Evolutionary conservation across 1,140 invertebrate genomes (phyloP), one percentile per base, ranked within the genome.

Genomic region (Drosophila azteca): DNA sequence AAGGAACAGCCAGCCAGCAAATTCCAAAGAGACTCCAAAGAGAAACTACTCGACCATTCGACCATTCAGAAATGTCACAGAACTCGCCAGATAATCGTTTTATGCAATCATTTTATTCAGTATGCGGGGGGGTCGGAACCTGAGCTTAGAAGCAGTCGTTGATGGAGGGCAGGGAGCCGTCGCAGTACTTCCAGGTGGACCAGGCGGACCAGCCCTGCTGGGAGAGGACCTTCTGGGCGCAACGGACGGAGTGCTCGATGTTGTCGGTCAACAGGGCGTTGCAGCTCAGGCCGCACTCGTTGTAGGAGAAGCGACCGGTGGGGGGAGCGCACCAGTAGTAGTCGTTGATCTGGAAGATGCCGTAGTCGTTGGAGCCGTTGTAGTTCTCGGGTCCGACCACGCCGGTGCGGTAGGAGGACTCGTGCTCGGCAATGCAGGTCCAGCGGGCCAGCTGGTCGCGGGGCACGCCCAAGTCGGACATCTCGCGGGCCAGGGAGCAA

Each of bases 301-400:
- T 82, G 55, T 83, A 79, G 66, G 84, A 88, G 73, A 71, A 72
- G 46, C 73, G 68, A 59, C 79, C 79, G 24, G 50, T 64, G 51
- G 74, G 55, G 24, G 83, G 81, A 67, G 79, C 55, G 54, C 90
- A 90, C 90, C 90, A 91, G 52, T 79, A 91, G 48, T 70, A 69
- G 67, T 88, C 69, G 54, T 91, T 91, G 55, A 91, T 90, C 70
- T 91, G 90, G 73, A 90, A 91, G 49, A 90, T 73, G 0, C 90
- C 90, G 53, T 82, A 91, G 75, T 91, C 88, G 41, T 77, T 72
- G 60, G 81, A 88, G 20, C 79, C 88, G 57, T 91, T 84, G 41
- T 35, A 63, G 68, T 91, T 91, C 35, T 51, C 49, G 6, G 73
- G 72, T 0, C 85, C 85, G 0, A 79, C 68, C 8, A 73, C 72